Evolutionary conservation across 2,797 vertebrate species (phyloP).

Genomic region (Cercopithecus neglectus): DNA sequence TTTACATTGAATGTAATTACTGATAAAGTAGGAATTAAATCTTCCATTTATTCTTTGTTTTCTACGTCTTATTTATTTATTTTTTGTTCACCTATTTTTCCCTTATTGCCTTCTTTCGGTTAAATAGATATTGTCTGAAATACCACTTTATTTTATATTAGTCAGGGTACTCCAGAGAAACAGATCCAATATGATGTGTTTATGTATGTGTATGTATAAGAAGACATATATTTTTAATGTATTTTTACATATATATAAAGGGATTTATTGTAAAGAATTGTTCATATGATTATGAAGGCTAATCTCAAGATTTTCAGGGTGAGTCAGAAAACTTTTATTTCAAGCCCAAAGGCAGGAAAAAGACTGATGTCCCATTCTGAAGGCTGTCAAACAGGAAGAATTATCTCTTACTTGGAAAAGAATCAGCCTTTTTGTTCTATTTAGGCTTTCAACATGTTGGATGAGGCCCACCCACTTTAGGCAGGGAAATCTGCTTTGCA

Average conservation of each 20-base stretch:
- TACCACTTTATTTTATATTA: neutral
- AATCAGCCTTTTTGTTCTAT: neutral
- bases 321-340: neutral
- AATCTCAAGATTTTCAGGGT: neutral
- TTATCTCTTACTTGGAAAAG: neutral
- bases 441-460: neutral
- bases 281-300: neutral
- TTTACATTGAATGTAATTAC: neutral
- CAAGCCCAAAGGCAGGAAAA: neutral
- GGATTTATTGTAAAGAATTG: neutral
- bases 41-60: neutral
- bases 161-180: neutral
- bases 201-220: neutral
- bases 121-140: neutral
- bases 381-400: neutral
- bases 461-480: neutral
- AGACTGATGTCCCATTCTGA: neutral
- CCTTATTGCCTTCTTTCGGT: neutral
- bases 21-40: neutral
- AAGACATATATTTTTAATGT: neutral
- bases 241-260: neutral
- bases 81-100: neutral
- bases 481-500: neutral
- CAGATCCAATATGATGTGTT: neutral
- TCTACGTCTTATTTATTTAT: neutral